phyloP scores from a whole-genome alignment of 2,888 invertebrate genomes.

The Tachina lurida region DNA sequence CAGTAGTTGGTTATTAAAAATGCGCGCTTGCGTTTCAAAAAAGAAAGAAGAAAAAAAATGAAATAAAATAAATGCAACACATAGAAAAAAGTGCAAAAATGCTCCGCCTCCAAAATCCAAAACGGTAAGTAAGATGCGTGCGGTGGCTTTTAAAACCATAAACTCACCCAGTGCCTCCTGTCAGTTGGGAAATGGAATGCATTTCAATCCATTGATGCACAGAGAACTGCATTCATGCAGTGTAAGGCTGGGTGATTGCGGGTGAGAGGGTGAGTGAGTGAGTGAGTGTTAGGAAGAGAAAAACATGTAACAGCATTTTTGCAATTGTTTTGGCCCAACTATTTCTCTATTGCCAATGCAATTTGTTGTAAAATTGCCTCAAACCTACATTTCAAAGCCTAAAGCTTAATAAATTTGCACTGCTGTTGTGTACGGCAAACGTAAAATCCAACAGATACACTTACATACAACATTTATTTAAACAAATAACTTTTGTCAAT shows the following conservation, averaged over 20 bases:
- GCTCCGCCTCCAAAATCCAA: conserved; percentile 79
- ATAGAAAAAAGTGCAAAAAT: conserved; percentile 79
- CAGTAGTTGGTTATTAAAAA: conserved; percentile 77
- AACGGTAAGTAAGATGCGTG: conserved; percentile 65
- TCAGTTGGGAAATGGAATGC: conserved; percentile 39
- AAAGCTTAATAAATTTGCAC: conserved; percentile 55
- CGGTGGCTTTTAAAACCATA: conserved; percentile 58
- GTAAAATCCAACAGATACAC: conserved; percentile 10
- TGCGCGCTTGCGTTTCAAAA: conserved; percentile 82
- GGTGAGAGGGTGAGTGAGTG: not conserved
- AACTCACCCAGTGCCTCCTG: conserved; percentile 52
- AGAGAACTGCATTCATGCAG: not conserved
- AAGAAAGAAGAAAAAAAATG: conserved; percentile 13
- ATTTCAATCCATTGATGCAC: conserved; percentile 34
- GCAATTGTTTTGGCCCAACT: conserved; percentile 63
- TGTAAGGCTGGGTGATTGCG: not conserved
- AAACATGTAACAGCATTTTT: not conserved
- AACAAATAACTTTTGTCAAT: conserved; percentile 74
- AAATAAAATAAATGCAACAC: conserved; percentile 25
- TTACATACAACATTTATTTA: not conserved
- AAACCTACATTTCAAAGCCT: conserved; percentile 65
- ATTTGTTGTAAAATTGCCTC: conserved; percentile 57
- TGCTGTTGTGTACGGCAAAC: conserved; percentile 12
- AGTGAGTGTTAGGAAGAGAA: conserved; percentile 19
- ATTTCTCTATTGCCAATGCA: conserved; percentile 68